These are phyloP conservation scores for Corythoichthys intestinalis DNA, from an alignment of 2,113 vertebrate species.

Conservation along the genomic window DNA sequence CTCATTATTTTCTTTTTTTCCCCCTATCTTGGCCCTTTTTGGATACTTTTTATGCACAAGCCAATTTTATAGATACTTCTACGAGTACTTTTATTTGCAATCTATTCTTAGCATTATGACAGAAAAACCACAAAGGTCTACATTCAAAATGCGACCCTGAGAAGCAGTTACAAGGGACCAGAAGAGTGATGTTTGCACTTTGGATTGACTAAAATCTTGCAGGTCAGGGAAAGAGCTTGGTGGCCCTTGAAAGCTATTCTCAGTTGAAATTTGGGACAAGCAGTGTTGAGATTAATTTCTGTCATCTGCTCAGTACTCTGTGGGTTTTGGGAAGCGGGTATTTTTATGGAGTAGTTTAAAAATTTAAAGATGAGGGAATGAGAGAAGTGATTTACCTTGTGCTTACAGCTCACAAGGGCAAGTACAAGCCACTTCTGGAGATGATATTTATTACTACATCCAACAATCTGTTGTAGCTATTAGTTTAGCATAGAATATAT, in stretches of 20 bases:
- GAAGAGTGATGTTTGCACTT: conserved; percentile 40
- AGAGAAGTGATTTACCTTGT: conserved; percentile 10
- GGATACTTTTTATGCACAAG: neutral
- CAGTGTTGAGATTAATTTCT: conserved; percentile 32
- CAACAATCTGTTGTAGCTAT: neutral
- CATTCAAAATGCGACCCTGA: conserved; percentile 12
- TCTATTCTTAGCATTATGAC: neutral
- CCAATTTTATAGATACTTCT: neutral
- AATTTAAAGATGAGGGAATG: conserved; percentile 12
- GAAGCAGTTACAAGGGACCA: conserved; percentile 36
- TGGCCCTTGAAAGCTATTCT: conserved; percentile 23
- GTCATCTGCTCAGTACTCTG: conserved; percentile 15
- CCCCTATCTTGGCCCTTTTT: too few relatives aligned
- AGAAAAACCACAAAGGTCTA: neutral
- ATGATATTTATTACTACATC: neutral
- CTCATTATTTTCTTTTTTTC: too few relatives aligned
- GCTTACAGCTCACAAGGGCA: conserved; percentile 5
- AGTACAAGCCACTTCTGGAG: neutral
- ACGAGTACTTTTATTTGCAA: neutral
- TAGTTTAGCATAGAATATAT: neutral
- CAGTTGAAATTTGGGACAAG: conserved; percentile 43
- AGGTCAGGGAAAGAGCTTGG: conserved; percentile 18
- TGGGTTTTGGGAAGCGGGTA: conserved; percentile 7
- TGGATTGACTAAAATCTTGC: conserved; percentile 34
- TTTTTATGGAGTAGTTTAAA: conserved; percentile 34